Base-by-base conservation (phyloP, 1,140 invertebrate species). In the Vanessa atalanta region DNA sequence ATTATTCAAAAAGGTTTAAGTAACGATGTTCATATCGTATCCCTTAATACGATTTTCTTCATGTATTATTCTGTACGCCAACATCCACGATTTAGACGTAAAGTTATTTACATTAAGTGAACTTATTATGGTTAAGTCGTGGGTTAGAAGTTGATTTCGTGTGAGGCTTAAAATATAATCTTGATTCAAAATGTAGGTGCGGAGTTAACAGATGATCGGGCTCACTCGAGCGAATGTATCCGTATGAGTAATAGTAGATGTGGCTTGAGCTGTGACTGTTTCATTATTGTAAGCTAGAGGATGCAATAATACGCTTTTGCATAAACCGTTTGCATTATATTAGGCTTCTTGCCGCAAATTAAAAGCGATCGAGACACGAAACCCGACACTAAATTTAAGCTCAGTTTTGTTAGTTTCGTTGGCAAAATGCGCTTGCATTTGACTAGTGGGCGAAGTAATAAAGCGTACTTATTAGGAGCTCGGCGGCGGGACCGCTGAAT, bases 371-470 rank as follows among this genome's bases (percentile, higher is more conserved):
- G 47, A 9, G 55, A 13, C 37, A 23, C 16, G 60, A 72, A 72
- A 14, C 37, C 65, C 20, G 23, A 50, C 67, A 13, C 37, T 23
- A 14, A 73, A 60, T 57, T 65, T 50, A 67, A 67, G 47, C 55
- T 15, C 20, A 61, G 64, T 69, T 65, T 73, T 60, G 47, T 13
- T 43, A 75, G 68, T 75, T 70, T 37, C 47, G 65, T 70, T 65
- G 47, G 57, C 66, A 55, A 68, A 73, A 73, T 67, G 66, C 68
- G 61, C 61, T 70, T 37, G 63, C 67, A 65, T 69, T 69, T 65
- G 72, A 74, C 48, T 74, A 60, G 63, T 70, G 63, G 64, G 64
- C 43, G 69, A 68, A 71, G 53, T 75, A 71, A 75, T 75, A 71
- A 75, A 75, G 67, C 60, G 55, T 63, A 67, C 68, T 75, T 67